Evolutionary conservation across 2,797 vertebrate genomes (phyloP).

Genomic region (Adelosebastes latens): DNA sequence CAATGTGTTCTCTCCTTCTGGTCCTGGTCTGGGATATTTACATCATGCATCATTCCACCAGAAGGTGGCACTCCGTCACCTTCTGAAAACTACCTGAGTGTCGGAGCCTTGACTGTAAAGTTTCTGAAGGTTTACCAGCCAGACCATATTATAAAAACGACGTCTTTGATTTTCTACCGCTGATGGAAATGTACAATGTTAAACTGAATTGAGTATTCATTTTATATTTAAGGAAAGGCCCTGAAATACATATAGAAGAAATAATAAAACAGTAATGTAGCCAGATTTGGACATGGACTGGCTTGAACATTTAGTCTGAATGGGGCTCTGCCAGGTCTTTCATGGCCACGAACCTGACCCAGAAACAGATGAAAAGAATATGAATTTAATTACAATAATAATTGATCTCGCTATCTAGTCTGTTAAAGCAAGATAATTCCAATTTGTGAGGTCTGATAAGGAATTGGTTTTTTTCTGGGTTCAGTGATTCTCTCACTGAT

Average conservation of each 20-base stretch:
- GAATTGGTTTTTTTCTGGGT: slow-evolving; percentile 55
- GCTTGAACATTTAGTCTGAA: slow-evolving; percentile 27
- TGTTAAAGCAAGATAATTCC: slow-evolving; percentile 70
- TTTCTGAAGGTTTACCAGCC: slow-evolving; percentile 23
- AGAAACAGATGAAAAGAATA: slow-evolving; percentile 58
- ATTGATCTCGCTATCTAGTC: slow-evolving; percentile 59
- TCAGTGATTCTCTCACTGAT: slow-evolving; percentile 70
- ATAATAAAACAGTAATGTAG: slow-evolving; percentile 1
- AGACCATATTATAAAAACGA: slow-evolving; percentile 29
- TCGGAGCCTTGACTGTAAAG: slow-evolving; percentile 2
- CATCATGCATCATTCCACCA: slow-evolving; percentile 47
- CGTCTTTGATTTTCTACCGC: slow-evolving; percentile 1
- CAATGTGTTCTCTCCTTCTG: neutral
- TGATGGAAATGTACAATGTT: slow-evolving; percentile 7
- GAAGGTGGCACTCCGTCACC: slow-evolving; percentile 72
- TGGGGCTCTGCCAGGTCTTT: slow-evolving; percentile 10
- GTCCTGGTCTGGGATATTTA: neutral
- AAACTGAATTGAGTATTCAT: slow-evolving; percentile 8
- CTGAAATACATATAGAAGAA: neutral
- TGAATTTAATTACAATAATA: slow-evolving; percentile 71
- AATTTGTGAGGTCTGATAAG: slow-evolving; percentile 65
- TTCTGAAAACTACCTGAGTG: slow-evolving; percentile 35
- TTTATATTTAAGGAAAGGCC: neutral
- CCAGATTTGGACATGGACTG: neutral
- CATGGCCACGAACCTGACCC: slow-evolving; percentile 31